Evolutionary conservation across 1,140 invertebrate species (phyloP).

Genomic region (Drosophila sturtevanti): DNA sequence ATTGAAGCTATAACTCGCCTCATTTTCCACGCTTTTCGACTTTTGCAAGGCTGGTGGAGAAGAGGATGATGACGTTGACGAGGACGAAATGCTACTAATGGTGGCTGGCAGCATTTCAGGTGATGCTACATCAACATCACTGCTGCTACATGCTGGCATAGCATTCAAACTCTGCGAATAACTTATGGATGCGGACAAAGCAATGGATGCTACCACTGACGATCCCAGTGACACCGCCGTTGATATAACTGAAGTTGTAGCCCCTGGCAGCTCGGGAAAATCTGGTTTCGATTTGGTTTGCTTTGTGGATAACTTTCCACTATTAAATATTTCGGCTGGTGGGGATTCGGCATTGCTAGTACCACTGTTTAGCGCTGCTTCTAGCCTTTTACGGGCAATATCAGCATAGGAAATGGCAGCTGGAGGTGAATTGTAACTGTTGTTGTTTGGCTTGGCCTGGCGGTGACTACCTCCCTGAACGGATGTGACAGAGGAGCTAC

Average conservation of each 20-base stretch:
- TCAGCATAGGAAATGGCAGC: conserved; percentile 87
- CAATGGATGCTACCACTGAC: not conserved
- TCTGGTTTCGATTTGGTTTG: conserved; percentile 64
- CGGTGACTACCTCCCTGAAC: conserved; percentile 27
- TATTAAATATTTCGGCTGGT: conserved; percentile 17
- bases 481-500: not conserved
- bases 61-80: conserved; percentile 13
- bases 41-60: conserved; percentile 68
- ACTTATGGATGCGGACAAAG: conserved; percentile 34
- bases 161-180: conserved; percentile 67
- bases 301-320: conserved; percentile 3
- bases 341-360: conserved; percentile 30
- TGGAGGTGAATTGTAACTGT: conserved; percentile 35
- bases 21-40: conserved; percentile 80
- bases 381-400: conserved; percentile 85
- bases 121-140: conserved; percentile 38
- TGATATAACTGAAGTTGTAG: not conserved
- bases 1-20: conserved; percentile 69
- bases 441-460: conserved; percentile 36
- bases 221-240: not conserved
- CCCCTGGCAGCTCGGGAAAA: conserved; percentile 65
- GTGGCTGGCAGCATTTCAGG: conserved; percentile 24
- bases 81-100: conserved; percentile 6
- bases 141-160: conserved; percentile 34
- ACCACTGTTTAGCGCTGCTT: conserved; percentile 41